Evolutionary conservation across 2,113 vertebrate genomes (phyloP).

Genomic region (Athene cunicularia): DNA sequence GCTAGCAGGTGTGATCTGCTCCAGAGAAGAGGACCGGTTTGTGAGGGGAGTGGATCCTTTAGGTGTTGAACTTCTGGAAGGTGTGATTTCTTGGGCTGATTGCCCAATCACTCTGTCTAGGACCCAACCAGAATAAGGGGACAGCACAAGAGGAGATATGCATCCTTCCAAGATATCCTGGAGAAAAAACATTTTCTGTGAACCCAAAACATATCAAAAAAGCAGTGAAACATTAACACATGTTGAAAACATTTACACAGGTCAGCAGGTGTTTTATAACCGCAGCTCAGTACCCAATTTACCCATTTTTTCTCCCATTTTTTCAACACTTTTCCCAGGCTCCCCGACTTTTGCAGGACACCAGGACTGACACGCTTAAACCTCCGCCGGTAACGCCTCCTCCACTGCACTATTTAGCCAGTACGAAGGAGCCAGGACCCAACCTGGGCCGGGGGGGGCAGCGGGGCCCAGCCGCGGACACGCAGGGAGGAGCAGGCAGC

Average conservation of each 20-base stretch:
- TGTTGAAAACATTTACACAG: accelerated
- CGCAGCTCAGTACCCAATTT: accelerated
- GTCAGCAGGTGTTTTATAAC: not conserved
- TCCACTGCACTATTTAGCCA: accelerated
- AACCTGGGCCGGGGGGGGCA: no score
- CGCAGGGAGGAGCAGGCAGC: not conserved
- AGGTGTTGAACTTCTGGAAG: not conserved
- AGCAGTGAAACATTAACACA: not conserved
- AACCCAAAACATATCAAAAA: accelerated
- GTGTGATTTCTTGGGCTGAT: not conserved
- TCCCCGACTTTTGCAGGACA: not conserved
- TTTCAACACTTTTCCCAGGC: not conserved
- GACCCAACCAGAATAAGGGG: slow-evolving; percentile 73
- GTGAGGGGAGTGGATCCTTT: not conserved
- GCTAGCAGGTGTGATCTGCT: not conserved
- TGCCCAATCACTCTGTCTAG: slow-evolving; percentile 63
- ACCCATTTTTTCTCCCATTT: not conserved
- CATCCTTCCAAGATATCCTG: slow-evolving; percentile 74
- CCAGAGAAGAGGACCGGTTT: not conserved
- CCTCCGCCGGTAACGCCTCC: not conserved
- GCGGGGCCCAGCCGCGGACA: not conserved
- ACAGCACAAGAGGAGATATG: slow-evolving; percentile 58
- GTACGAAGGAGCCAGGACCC: not conserved
- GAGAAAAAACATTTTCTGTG: not conserved
- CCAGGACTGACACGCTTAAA: no score